Base-by-base conservation (phyloP, 2,113 vertebrate genomes). In the Grammatotria lemairii region DNA sequence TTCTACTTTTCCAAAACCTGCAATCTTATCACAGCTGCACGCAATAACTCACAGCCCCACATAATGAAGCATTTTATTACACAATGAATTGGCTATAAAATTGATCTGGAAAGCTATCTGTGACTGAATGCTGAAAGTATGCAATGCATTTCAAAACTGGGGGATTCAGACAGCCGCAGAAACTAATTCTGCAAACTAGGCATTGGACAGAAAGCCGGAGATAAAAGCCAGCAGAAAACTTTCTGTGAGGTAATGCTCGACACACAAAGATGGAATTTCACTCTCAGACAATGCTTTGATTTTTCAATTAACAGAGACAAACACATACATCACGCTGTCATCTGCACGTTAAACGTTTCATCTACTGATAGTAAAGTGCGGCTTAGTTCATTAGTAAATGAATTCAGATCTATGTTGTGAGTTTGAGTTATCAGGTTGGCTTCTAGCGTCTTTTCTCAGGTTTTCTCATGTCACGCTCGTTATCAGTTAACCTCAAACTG, bases 41-140 rank as follows among this genome's bases (percentile, higher is more conserved):
- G 45, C 83, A 91, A 75, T 92, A 87, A 86, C 82, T 83, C 87
- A 89, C 49, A 87, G 85, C 33, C 21, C 1, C 23, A 42, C 85
- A 91, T 73, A 87, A 93, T 93, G 83, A 90, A 87, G 83, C 90
- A 84, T 92, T 92, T 94, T 90, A 93, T 94, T 87, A 89, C 81
- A 89, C 54, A 86, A 93, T 87, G 80, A 90, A 89, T 82, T 90
- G 85, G 83, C 68, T 80, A 85, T 89, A 85, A 88, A 92, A 88
- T 89, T 65, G 81, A 94, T 94, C 90, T 75, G 85, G 49, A 73
- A 83, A 87, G 78, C 47, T 84, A 89, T 89, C 89, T 86, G 87
- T 95, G 89, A 93, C 87, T 38, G 28, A 91, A 91, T 26, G 68
- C 40, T 80, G 60, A 40, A 93, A 93, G 60, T 70, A 95, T 93